Evolutionary conservation across 2,797 vertebrate genomes (phyloP).

Genomic region (Ara ararauna): DNA sequence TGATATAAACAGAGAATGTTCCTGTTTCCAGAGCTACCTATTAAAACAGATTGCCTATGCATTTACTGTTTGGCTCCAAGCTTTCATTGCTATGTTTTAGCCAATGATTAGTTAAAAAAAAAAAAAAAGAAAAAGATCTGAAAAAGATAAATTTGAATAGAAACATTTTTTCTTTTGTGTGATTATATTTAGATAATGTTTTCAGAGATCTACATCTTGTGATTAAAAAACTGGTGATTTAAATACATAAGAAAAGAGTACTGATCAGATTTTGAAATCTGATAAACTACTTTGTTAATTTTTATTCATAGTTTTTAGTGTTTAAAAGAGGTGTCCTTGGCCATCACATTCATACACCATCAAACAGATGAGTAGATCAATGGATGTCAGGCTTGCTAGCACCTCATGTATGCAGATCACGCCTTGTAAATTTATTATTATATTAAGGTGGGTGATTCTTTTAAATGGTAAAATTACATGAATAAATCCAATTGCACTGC

Average conservation of each 20-base stretch:
- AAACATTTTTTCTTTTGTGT: not conserved
- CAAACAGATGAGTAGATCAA: not conserved
- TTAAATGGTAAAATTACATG: not conserved
- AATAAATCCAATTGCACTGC: not conserved
- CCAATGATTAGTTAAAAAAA: not conserved
- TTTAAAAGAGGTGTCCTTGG: not conserved
- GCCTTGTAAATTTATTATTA: not conserved
- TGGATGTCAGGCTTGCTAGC: not conserved
- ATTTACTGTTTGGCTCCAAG: not conserved
- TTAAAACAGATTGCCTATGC: not conserved
- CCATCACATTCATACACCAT: not conserved
- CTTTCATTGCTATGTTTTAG: not conserved
- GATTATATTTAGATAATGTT: not conserved
- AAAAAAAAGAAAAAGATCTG: not conserved
- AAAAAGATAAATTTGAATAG: not conserved
- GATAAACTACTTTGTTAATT: not conserved
- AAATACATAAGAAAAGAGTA: fast-evolving
- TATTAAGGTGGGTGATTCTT: not conserved
- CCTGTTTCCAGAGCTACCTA: not conserved
- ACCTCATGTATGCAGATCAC: not conserved
- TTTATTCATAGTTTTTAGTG: not conserved
- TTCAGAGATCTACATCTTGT: not conserved
- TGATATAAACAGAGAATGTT: not conserved
- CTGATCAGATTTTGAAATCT: not conserved
- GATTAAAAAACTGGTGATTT: not conserved